These are phyloP conservation scores for Lottia gigantea DNA, from an alignment of 2,888 invertebrate species.

Conservation along the genomic window DNA sequence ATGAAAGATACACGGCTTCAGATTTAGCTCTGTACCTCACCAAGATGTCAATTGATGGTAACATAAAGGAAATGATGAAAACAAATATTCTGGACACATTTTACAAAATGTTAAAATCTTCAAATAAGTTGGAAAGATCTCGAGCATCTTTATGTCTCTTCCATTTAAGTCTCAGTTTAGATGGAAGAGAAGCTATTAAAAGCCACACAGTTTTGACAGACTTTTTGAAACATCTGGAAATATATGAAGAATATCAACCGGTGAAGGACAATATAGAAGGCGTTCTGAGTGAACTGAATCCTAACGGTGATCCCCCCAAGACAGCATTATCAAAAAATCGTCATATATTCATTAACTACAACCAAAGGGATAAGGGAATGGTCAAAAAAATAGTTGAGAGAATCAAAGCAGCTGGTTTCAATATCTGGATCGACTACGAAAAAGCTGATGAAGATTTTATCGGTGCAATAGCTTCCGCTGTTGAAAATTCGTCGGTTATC, in stretches of 20 bases:
- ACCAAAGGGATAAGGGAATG: background rate
- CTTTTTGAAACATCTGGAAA: background rate
- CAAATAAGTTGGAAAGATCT: background rate
- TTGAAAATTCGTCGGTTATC: background rate
- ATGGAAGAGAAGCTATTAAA: background rate
- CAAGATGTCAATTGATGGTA: background rate
- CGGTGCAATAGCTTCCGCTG: background rate
- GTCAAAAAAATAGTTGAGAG: background rate
- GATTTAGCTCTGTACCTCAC: background rate
- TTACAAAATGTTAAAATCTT: background rate
- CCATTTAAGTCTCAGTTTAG: no score
- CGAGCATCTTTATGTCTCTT: background rate
- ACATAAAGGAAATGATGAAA: background rate
- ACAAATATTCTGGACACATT: background rate
- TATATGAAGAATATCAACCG: background rate
- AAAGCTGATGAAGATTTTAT: background rate
- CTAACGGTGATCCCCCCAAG: no score
- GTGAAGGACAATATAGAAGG: background rate
- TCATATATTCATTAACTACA: background rate
- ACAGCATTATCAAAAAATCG: background rate
- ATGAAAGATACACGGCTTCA: background rate
- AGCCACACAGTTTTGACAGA: background rate
- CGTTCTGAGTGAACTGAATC: background rate
- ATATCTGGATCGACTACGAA: slow-evolving; percentile 1
- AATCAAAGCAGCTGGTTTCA: background rate